Evolutionary conservation across 2,888 invertebrate species (phyloP), one percentile per base, ranked within the genome.

Genomic region (Rhopalosiphum nymphaeae): DNA sequence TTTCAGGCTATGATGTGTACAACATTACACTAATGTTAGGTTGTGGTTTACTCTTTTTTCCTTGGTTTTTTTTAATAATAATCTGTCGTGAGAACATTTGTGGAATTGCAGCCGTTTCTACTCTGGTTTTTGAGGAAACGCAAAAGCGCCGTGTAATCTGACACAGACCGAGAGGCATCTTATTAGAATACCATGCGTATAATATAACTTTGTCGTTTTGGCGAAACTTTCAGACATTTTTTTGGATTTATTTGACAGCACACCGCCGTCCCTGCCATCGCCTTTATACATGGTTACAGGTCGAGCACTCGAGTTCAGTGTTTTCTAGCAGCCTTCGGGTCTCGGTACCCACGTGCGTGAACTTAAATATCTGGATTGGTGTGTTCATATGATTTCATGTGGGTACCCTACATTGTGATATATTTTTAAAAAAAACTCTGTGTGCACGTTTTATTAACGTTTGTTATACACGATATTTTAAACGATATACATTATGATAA

Each of bases 401-500:
- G n/a, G 61, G 67, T 5, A 67, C 67, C 67, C n/a, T 67, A 67
- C 16, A 78, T 78, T 78, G 36, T 36, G 36, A 78, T 78, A 78
- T 78, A 46, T 46, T 46, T 78, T 9, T 21, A 13, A 78, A 78
- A 78, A 78, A 57, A n/a, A 78, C 36, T 36, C 21, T 0, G 78
- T 42, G 36, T 36, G 36, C 78, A 9, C 2, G 36, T 21, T 78
- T 78, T 78, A 36, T 78, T 78, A 78, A 78, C 78, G 78, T 78
- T 78, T 21, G 78, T 36, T 78, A 13, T 36, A 36, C 78, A 78
- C 78, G 78, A 78, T 78, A 78, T 78, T 78, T 78, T 78, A 78
- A 78, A 78, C 78, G 78, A 78, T 78, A 78, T 36, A 36, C 78
- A 78, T 78, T 78, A 78, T 78, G 36, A 78, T 78, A 78, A 78